Percentiles rank a stretch among this genome's conserved stretches.
Evolutionary conservation across 2,113 vertebrate species (phyloP).

Genomic region (Eudyptes chrysolophus): DNA sequence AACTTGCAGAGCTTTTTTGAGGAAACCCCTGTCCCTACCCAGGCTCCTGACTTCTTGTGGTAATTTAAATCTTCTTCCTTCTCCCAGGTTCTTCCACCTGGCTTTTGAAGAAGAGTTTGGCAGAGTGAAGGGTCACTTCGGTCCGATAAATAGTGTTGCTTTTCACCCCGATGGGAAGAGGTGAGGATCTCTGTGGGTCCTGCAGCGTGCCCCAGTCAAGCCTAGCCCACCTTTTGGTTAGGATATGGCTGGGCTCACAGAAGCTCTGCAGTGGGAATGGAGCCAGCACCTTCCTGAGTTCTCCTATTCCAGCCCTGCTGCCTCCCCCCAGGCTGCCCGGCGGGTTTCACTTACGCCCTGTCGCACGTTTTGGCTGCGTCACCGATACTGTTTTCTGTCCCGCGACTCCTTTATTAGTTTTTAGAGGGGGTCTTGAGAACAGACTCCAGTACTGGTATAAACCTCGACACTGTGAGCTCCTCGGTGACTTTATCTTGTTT

Average conservation of each 20-base stretch:
- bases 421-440: not conserved
- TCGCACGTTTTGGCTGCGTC: fast-evolving
- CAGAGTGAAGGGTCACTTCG: constrained; percentile 96
- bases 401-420: not conserved
- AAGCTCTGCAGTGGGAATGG: not conserved
- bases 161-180: constrained; percentile 98
- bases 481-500: not conserved
- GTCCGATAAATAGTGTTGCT: constrained; percentile 96
- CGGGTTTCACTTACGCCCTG: fast-evolving
- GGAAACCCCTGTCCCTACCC: not conserved
- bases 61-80: not conserved
- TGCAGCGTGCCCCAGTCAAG: fast-evolving
- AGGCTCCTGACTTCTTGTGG: not conserved
- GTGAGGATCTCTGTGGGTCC: constrained; percentile 57
- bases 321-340: fast-evolving
- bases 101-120: constrained; percentile 98
- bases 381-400: fast-evolving
- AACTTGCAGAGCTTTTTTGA: not conserved
- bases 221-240: not conserved
- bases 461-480: not conserved
- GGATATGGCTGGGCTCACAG: fast-evolving
- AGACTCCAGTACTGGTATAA: not conserved
- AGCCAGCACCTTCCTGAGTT: not conserved
- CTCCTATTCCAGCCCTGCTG: not conserved
- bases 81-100: constrained; percentile 91